Evolutionary conservation across 2,888 invertebrate genomes (phyloP).

Genomic region (Ellobium chinense): DNA sequence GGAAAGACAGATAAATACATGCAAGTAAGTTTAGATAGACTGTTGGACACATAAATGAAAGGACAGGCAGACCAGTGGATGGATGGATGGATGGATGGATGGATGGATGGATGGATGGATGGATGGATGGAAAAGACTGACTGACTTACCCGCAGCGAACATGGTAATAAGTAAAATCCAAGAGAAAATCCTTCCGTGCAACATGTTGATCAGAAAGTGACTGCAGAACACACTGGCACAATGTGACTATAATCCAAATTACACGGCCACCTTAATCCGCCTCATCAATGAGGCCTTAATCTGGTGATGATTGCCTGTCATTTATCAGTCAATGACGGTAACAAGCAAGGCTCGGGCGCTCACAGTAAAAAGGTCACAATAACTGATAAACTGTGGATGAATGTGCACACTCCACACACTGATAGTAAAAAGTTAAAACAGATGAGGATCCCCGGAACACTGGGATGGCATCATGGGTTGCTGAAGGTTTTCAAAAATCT

Average conservation of each 20-base stretch:
- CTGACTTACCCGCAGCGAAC: background rate
- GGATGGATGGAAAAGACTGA: background rate
- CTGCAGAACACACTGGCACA: background rate
- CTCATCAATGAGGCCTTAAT: background rate
- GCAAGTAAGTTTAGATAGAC: background rate
- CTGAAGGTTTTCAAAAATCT: too few relatives aligned
- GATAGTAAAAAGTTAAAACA: too few relatives aligned
- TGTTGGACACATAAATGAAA: background rate
- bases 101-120: background rate
- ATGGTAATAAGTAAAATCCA: conserved; percentile 18
- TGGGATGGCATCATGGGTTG: too few relatives aligned
- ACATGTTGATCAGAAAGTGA: conserved; percentile 5
- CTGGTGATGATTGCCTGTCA: background rate
- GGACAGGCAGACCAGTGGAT: background rate
- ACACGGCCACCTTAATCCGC: background rate
- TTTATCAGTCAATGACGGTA: too few relatives aligned
- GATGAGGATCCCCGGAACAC: too few relatives aligned
- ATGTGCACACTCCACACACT: too few relatives aligned
- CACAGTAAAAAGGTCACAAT: too few relatives aligned
- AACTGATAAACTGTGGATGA: too few relatives aligned
- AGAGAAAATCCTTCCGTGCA: background rate
- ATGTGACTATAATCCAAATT: background rate
- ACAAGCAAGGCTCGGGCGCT: too few relatives aligned
- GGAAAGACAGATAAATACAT: background rate
- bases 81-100: conserved; percentile 2